phyloP scores from a whole-genome alignment of 2,888 invertebrate species.

The Drosophila atripex region DNA sequence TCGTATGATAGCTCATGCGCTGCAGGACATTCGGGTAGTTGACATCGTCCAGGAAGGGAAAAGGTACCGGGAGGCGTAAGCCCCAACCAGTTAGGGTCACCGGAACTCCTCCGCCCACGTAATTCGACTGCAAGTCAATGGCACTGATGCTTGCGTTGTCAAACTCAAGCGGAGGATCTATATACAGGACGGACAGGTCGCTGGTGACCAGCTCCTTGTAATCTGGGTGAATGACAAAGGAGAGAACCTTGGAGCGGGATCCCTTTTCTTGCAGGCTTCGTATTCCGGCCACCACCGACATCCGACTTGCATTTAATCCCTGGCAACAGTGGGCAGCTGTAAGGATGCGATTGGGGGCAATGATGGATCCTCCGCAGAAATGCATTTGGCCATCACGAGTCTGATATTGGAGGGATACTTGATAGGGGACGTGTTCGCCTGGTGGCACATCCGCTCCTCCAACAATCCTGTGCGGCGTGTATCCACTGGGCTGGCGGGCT shows the following conservation, averaged over 20 bases:
- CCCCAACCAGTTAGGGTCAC: slow-evolving; percentile 83
- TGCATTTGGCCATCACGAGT: slow-evolving; percentile 65
- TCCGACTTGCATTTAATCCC: slow-evolving; percentile 61
- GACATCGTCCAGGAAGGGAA: slow-evolving; percentile 67
- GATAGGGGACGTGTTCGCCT: slow-evolving; percentile 80
- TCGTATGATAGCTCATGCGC: slow-evolving; percentile 75
- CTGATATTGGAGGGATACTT: slow-evolving; percentile 80
- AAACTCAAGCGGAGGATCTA: slow-evolving; percentile 68
- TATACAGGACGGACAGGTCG: slow-evolving; percentile 80
- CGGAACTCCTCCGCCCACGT: slow-evolving; percentile 64
- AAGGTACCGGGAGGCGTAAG: slow-evolving; percentile 68
- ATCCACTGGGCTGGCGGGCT: slow-evolving; percentile 53
- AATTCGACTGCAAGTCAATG: slow-evolving; percentile 76
- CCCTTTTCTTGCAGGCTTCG: slow-evolving; percentile 57
- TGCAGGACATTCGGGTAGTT: slow-evolving; percentile 80
- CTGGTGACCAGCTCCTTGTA: slow-evolving; percentile 76
- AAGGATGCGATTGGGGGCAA: slow-evolving; percentile 73
- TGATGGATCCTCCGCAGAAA: slow-evolving; percentile 82
- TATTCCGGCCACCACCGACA: slow-evolving; percentile 79
- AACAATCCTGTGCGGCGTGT: slow-evolving; percentile 67
- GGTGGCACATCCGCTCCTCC: slow-evolving; percentile 75
- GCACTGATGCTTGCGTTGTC: slow-evolving; percentile 80
- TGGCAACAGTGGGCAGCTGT: slow-evolving; percentile 83
- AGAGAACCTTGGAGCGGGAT: slow-evolving; percentile 63
- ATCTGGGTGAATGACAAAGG: slow-evolving; percentile 78